Evolutionary conservation across 2,888 invertebrate genomes (phyloP).

Genomic region (Azorinus chamasolen): DNA sequence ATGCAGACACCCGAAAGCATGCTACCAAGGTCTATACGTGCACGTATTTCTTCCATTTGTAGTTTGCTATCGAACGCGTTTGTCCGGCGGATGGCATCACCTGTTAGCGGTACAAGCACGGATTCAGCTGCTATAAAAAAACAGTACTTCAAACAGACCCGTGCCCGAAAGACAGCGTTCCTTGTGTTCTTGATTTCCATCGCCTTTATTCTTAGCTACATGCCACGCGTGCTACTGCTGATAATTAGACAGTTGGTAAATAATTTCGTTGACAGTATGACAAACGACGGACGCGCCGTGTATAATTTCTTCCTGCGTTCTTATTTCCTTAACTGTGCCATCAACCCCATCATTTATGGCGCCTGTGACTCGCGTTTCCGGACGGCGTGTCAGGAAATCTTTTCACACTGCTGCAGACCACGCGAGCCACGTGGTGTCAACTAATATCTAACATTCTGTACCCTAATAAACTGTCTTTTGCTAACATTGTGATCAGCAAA

Average conservation of each 20-base stretch:
- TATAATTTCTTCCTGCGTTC: constrained; percentile 69
- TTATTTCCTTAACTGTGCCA: constrained; percentile 70
- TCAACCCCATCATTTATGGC: constrained; percentile 75
- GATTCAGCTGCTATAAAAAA: constrained; percentile 17
- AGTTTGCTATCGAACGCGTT: constrained; percentile 37
- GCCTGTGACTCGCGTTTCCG: constrained; percentile 66
- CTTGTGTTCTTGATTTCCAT: constrained; percentile 68
- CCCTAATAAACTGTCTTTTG: too few species aligned
- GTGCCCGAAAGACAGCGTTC: constrained; percentile 67
- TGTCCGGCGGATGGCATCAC: constrained; percentile 33
- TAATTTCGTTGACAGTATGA: constrained; percentile 55
- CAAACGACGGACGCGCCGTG: constrained; percentile 36
- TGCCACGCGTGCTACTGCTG: constrained; percentile 64
- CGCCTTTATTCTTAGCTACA: too few species aligned
- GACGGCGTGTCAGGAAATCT: constrained; percentile 35
- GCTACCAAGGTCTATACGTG: too few species aligned
- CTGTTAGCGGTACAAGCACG: constrained; percentile 12
- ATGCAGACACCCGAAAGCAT: too few species aligned
- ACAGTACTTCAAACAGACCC: constrained; percentile 43
- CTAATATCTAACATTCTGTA: too few species aligned
- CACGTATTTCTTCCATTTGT: constrained; percentile 21
- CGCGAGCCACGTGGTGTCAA: too few species aligned
- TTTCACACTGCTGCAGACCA: constrained; percentile 17
- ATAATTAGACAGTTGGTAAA: constrained; percentile 40
- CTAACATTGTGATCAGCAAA: too few species aligned